phyloP scores from a whole-genome alignment of 1,140 invertebrate species.

The Bathynomus jamesi region DNA sequence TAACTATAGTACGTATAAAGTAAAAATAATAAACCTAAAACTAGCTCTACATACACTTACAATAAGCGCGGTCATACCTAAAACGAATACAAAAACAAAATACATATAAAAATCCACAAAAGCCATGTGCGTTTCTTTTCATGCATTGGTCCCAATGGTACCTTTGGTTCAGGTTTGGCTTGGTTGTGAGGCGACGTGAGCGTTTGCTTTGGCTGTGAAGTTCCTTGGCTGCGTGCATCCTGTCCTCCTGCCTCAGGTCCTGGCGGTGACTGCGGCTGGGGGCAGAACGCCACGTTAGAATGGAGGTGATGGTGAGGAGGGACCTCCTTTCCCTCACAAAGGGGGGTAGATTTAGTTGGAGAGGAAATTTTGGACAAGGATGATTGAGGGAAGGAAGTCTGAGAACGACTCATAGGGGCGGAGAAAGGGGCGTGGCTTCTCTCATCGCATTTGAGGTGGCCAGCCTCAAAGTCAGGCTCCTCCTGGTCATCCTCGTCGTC shows the following conservation, averaged over 20 bases:
- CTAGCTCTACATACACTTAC: not conserved
- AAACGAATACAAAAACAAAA: not conserved
- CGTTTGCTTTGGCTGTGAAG: not conserved
- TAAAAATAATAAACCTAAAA: not conserved
- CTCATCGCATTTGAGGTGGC: too few species aligned
- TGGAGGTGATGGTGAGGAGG: not conserved
- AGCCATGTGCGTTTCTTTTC: not conserved
- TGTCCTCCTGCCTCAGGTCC: not conserved
- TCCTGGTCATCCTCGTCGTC: too few species aligned
- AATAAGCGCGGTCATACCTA: not conserved
- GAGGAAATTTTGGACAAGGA: too few species aligned
- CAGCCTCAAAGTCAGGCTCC: too few species aligned
- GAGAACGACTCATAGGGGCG: too few species aligned
- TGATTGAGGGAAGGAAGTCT: too few species aligned
- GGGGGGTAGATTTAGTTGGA: too few species aligned
- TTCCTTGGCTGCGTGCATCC: not conserved
- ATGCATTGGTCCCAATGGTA: not conserved
- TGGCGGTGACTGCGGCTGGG: not conserved
- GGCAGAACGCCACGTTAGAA: not conserved
- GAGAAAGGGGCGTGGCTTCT: too few species aligned
- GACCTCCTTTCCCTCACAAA: not conserved
- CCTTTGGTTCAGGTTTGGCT: not conserved
- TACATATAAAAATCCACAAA: not conserved
- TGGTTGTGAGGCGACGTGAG: not conserved
- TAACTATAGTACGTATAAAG: not conserved